Conservation (phyloP, 2,113 vertebrate species). For the Campylomormyrus numenius region DNA sequence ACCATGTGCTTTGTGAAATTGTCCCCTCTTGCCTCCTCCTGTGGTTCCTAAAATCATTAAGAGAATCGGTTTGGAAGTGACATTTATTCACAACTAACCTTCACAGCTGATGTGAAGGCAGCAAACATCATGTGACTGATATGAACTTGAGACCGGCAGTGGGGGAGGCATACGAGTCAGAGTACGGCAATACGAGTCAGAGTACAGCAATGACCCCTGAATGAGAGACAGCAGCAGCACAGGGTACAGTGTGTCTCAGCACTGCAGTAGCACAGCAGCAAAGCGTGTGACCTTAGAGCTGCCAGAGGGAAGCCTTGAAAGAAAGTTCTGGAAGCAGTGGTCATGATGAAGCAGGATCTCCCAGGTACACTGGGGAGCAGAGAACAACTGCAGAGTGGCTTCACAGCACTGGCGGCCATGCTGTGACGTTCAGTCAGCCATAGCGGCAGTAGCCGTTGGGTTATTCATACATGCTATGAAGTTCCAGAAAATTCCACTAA, state of each 20-base stretch:
- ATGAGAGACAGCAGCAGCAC: not conserved
- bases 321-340: not conserved
- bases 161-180: not conserved
- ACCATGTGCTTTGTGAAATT: not conserved
- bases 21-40: not conserved
- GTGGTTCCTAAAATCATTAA: not conserved
- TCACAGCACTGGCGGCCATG: not conserved
- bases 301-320: not conserved
- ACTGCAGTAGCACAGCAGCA: not conserved
- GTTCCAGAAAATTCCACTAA: not conserved
- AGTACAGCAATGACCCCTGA: not conserved
- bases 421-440: not conserved
- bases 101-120: not conserved
- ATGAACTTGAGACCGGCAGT: not conserved
- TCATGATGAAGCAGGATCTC: not conserved
- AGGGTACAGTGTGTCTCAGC: not conserved
- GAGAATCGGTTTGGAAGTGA: not conserved
- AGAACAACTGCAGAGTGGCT: not conserved
- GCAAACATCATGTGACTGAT: slow-evolving; percentile 1
- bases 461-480: not conserved
- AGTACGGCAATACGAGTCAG: not conserved
- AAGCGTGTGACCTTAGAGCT: not conserved
- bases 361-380: not conserved
- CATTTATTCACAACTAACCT: not conserved
- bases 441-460: not conserved